Conservation (phyloP, 2,797 vertebrate species). For the Brachymystax lenok region DNA sequence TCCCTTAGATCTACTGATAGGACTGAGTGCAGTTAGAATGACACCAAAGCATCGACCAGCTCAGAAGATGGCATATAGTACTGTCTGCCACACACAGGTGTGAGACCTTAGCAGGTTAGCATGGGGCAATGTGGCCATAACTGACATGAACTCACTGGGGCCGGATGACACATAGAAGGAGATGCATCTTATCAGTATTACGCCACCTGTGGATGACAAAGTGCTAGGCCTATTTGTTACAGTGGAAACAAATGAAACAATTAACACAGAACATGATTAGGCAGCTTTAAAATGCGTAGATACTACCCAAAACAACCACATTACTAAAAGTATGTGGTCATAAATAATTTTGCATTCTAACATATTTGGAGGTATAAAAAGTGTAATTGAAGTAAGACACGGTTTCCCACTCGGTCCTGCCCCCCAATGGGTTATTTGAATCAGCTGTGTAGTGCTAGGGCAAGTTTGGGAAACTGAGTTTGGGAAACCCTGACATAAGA, state of each 20-base stretch:
- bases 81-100: too few relatives aligned
- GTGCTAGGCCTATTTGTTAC: background rate
- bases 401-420: too few relatives aligned
- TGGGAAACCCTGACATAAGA: background rate
- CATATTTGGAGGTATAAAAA: background rate
- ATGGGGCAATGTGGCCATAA: background rate
- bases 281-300: background rate
- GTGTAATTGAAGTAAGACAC: too few relatives aligned
- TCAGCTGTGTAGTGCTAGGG: too few relatives aligned
- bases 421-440: too few relatives aligned
- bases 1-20: background rate
- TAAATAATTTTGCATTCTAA: background rate
- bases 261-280: background rate
- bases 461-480: too few relatives aligned
- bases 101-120: slow-evolving; percentile 3
- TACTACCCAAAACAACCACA: background rate
- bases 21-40: background rate
- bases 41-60: background rate
- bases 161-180: slow-evolving; percentile 8
- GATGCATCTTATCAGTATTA: slow-evolving; percentile 11
- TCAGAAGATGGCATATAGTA: background rate
- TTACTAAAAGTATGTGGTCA: background rate
- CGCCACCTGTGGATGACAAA: slow-evolving; percentile 15
- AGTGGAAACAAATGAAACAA: slow-evolving; percentile 3
- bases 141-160: background rate